phyloP scores from a whole-genome alignment of 2,113 vertebrate species.

The Pseudopipra pipra region DNA sequence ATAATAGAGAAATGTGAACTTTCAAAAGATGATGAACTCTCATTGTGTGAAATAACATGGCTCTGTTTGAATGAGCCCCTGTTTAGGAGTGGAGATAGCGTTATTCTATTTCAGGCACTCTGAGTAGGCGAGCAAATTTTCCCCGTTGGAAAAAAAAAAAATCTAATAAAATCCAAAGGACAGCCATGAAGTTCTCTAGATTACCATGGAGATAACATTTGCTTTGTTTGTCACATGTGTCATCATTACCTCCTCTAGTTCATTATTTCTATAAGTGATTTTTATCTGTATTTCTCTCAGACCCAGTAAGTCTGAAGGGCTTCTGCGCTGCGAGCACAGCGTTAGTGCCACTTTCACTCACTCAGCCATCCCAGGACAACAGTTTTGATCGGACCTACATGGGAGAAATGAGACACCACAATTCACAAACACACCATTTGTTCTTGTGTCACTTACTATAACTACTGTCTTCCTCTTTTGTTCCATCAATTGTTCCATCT shows the following conservation, averaged over 20 bases:
- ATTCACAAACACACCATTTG: slow-evolving; percentile 28
- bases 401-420: slow-evolving; percentile 1
- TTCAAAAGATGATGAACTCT: slow-evolving; percentile 1
- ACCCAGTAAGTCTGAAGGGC: neutral
- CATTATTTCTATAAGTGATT: slow-evolving; percentile 15
- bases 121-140: slow-evolving; percentile 75
- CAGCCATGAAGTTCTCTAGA: slow-evolving; percentile 65
- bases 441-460: slow-evolving; percentile 86
- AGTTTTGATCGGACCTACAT: neutral
- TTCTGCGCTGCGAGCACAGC: neutral
- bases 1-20: neutral
- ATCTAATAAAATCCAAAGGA: slow-evolving; percentile 75
- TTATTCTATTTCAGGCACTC: slow-evolving; percentile 65
- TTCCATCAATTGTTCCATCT: slow-evolving; percentile 98
- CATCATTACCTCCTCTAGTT: slow-evolving; percentile 61
- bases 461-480: slow-evolving; percentile 96
- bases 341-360: neutral
- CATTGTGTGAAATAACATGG: neutral
- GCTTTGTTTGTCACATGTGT: slow-evolving; percentile 67
- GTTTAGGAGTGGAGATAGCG: slow-evolving; percentile 45
- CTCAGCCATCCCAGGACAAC: neutral
- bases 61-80: slow-evolving; percentile 46
- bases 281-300: slow-evolving; percentile 15
- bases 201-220: slow-evolving; percentile 80
- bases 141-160: slow-evolving; percentile 36